phyloP scores from a whole-genome alignment of 2,113 vertebrate species.

The Heloderma charlesbogerti region DNA sequence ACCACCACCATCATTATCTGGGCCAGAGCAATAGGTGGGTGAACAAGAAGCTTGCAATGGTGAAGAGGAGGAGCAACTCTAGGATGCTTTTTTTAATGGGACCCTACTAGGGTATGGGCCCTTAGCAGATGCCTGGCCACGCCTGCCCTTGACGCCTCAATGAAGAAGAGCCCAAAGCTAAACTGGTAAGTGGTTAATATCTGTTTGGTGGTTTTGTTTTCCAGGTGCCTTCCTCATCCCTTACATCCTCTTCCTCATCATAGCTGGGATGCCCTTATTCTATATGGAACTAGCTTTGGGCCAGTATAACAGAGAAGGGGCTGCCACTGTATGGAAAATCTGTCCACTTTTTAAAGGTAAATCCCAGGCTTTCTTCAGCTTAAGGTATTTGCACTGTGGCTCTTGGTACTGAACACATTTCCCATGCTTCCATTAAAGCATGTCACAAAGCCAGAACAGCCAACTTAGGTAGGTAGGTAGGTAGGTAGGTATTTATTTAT shows the following conservation, averaged over 20 bases:
- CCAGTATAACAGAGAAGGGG: conserved; percentile 96
- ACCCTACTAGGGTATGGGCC: too few relatives aligned
- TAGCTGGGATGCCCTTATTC: conserved; percentile 98
- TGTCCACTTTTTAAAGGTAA: conserved; percentile 98
- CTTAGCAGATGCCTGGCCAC: too few relatives aligned
- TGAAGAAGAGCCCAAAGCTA: neutral
- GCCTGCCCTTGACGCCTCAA: too few relatives aligned
- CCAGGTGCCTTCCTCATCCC: conserved; percentile 98
- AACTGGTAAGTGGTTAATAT: neutral
- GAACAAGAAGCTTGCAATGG: too few relatives aligned
- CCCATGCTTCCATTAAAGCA: neutral
- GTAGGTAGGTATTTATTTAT: too few relatives aligned
- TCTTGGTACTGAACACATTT: neutral
- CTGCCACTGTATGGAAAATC: conserved; percentile 98
- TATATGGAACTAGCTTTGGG: conserved; percentile 99
- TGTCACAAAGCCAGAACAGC: too few relatives aligned
- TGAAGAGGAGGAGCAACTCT: too few relatives aligned
- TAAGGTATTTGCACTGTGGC: neutral
- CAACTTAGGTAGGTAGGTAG: too few relatives aligned
- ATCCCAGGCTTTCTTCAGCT: conserved; percentile 14
- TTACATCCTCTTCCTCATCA: conserved; percentile 94
- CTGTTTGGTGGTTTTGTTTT: conserved; percentile 44
- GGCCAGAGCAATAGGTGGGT: too few relatives aligned
- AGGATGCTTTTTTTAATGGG: too few relatives aligned
- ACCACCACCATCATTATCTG: too few relatives aligned